These are phyloP conservation scores for Onychostoma macrolepis DNA, from an alignment of 2,113 vertebrate genomes.

Conservation along the genomic window DNA sequence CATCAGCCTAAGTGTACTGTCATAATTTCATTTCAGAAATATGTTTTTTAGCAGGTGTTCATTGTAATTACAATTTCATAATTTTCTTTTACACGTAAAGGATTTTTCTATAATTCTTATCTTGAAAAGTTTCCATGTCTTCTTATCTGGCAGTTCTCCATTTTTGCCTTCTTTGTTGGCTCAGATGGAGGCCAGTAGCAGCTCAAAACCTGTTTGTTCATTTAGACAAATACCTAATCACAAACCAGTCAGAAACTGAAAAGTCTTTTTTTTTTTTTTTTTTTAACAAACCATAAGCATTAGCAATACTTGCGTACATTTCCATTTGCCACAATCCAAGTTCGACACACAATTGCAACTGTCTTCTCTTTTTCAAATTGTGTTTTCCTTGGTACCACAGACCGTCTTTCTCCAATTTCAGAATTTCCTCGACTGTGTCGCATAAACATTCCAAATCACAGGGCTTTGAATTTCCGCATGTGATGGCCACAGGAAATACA, in stretches of 20 bases:
- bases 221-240: neutral
- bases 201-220: neutral
- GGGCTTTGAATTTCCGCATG: neutral
- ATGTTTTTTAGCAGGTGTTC: too few species aligned
- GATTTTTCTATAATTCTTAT: neutral
- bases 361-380: slow-evolving; percentile 6
- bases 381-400: neutral
- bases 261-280: neutral
- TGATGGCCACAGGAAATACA: neutral
- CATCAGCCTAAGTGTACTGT: too few species aligned
- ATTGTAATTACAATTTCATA: too few species aligned
- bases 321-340: slow-evolving; percentile 2
- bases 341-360: neutral
- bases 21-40: too few species aligned
- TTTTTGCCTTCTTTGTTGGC: neutral
- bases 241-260: neutral
- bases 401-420: neutral
- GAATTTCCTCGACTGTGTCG: neutral
- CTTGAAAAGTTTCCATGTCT: neutral
- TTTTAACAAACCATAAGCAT: neutral
- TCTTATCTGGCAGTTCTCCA: neutral
- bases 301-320: slow-evolving; percentile 1
- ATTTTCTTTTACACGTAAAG: neutral
- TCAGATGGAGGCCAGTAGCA: slow-evolving; percentile 1
- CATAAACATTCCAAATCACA: neutral